Base-by-base conservation (phyloP, 2,888 invertebrate genomes). In the Himalopsyche kuldschensis region DNA sequence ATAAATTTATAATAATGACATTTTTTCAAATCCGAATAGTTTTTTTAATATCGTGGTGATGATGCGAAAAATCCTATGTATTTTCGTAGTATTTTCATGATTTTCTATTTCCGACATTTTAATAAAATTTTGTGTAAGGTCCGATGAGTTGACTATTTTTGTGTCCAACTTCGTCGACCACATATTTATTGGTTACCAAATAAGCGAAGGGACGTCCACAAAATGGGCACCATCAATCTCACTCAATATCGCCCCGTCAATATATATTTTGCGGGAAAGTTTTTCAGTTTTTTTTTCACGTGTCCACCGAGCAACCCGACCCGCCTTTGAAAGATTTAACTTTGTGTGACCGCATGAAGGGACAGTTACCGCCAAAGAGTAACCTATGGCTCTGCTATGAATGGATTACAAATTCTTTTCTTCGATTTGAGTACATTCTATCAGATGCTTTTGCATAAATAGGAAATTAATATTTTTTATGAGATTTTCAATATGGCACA, bases 161-260 rank as follows among this genome's bases (percentile, higher is more conserved):
- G 15, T 76, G 32, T 35, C 76, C 20, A 69, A n/a, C n/a, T n/a
- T 17, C 32, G 76, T 41, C 32, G 20, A 27, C 46, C 47, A 30
- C 11, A n/a, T 78, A 78, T 78, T 78, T 46, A 78, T 78, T 47
- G 46, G 46, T 47, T 30, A 15, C 78, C 78, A 46, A 35, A 78
- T 78, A 78, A 78, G 24, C 27, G 27, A 69, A 69, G 69, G 27
- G 35, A 55, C 32, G 79, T 79, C 79, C 55, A 24, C 79, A 79
- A 30, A 79, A 47, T 31, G 46, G 78, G 75, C 75, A 75, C 47
- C 85, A 86, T 85, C 85, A 85, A 86, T 86, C 85, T 86, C 85
- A 84, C 84, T 86, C 86, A 86, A 85, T 86, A 84, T 86, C 77
- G 30, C 47, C 47, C 75, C 81, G 85, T 84, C 85, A 85, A 85